Evolutionary conservation across 2,797 vertebrate species (phyloP).

Genomic region (Urophycis tenuis): DNA sequence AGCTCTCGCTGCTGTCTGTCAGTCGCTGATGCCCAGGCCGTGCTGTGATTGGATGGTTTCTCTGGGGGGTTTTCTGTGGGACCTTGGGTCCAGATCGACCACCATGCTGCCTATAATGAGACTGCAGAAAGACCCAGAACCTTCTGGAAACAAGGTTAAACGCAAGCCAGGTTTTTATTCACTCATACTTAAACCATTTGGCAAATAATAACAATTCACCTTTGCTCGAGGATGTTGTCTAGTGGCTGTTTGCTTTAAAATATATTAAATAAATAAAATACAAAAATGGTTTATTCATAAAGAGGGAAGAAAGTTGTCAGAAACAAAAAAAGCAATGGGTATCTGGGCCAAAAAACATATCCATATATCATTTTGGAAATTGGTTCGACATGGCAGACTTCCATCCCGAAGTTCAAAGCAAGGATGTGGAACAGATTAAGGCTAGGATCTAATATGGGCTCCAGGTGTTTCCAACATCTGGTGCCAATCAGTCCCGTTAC

Average conservation of each 20-base stretch:
- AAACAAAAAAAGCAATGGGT: background rate
- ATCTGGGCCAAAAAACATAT: slow-evolving; percentile 6
- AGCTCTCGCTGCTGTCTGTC: background rate
- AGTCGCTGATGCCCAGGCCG: background rate
- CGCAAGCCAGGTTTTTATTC: background rate
- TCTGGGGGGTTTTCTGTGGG: background rate
- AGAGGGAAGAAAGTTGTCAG: background rate
- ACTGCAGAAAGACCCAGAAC: background rate
- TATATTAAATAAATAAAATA: background rate
- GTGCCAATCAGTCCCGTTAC: slow-evolving; percentile 35
- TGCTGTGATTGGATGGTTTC: background rate
- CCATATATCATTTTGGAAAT: background rate
- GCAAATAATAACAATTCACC: background rate
- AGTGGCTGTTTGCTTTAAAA: background rate
- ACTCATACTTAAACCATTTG: background rate
- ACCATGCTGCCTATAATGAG: background rate
- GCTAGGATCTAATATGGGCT: slow-evolving; percentile 13
- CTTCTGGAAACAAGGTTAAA: background rate
- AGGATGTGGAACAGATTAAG: slow-evolving; percentile 22
- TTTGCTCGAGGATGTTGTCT: background rate
- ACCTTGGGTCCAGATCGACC: background rate
- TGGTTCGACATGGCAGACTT: slow-evolving; percentile 5
- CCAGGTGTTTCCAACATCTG: slow-evolving; percentile 30
- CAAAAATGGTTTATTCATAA: background rate
- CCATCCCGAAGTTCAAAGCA: slow-evolving; percentile 24